Conservation (phyloP, 2,888 invertebrate species). For the Junonia oenone region DNA sequence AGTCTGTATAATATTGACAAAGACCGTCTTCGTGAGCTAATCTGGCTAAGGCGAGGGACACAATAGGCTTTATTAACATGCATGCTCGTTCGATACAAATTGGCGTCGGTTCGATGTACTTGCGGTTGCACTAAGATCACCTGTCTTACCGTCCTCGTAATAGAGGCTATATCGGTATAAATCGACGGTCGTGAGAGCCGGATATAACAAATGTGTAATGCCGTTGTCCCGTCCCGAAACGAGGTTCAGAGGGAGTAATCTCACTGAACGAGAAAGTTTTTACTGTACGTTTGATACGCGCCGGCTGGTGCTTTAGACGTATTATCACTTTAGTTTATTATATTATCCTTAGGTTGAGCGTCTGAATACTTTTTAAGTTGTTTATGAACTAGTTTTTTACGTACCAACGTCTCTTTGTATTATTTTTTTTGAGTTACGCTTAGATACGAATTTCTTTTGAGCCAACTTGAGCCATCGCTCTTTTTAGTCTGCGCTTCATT, state of each 20-base stretch:
- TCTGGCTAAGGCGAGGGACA: conserved; percentile 49
- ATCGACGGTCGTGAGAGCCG: conserved; percentile 4
- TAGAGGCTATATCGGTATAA: conserved; percentile 14
- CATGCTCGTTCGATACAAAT: conserved; percentile 62
- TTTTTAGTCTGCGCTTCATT: no score
- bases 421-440: background rate
- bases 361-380: background rate
- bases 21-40: conserved; percentile 42
- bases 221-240: conserved; percentile 16
- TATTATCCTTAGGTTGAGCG: background rate
- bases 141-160: conserved; percentile 2
- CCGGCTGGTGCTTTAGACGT: conserved; percentile 16
- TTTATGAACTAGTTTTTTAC: background rate
- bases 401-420: background rate
- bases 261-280: conserved; percentile 23
- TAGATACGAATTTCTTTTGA: no score
- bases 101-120: conserved; percentile 55
- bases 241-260: conserved; percentile 21
- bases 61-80: conserved; percentile 74
- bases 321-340: conserved; percentile 22
- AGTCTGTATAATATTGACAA: conserved; percentile 18
- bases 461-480: no score
- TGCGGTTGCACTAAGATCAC: conserved; percentile 27
- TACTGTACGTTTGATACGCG: conserved; percentile 21
- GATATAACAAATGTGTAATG: conserved; percentile 19